Base-by-base conservation (phyloP, 2,888 invertebrate genomes). In the Melanostoma mellinum region DNA sequence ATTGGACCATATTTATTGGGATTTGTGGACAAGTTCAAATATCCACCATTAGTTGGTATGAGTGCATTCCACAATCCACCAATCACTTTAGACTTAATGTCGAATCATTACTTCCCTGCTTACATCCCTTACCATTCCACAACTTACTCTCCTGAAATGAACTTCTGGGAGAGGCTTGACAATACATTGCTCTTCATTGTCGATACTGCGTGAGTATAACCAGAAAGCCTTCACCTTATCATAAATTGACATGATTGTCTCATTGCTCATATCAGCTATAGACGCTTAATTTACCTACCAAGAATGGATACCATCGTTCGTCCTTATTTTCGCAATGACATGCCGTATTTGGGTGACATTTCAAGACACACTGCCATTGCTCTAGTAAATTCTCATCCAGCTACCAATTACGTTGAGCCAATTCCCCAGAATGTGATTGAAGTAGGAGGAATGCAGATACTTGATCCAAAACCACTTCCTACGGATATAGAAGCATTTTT, bases 31-130 rank as follows among this genome's bases (percentile, higher is more conserved):
- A 88, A 88, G 63, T 91, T 90, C 73, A 86, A 86, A 0, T 86
- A 88, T 86, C 88, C 90, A 35, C 88, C 90, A 8, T 74, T 90
- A 36, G 81, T 89, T 36, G 88, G 89, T 8, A 75, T 89, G 0
- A 84, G 86, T 5, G 87, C 88, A 8, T 89, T 86, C 35, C 85
- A 81, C 50, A 87, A 88, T 80, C 81, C 87, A 6, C 86, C 87
- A 4, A 69, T 71, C 35, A 87, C 86, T 0, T 63, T 86, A 1
- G 86, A 88, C 50, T 36, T 86, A 3, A 86, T 87, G 85, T 88
- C 88, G 2, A 87, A 87, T 32, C 87, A 88, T 55, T 86, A 87
- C 46, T 88, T 87, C 48, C 87, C 88, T 6, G 87, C 87, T 0
- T 88, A 88, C 46, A 79, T 87, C 0, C 89, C 88, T 0, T 86